Evolutionary conservation across 2,797 vertebrate species (phyloP), one percentile per base, ranked within the genome.

Genomic region (Pangasius sanitwongsei): DNA sequence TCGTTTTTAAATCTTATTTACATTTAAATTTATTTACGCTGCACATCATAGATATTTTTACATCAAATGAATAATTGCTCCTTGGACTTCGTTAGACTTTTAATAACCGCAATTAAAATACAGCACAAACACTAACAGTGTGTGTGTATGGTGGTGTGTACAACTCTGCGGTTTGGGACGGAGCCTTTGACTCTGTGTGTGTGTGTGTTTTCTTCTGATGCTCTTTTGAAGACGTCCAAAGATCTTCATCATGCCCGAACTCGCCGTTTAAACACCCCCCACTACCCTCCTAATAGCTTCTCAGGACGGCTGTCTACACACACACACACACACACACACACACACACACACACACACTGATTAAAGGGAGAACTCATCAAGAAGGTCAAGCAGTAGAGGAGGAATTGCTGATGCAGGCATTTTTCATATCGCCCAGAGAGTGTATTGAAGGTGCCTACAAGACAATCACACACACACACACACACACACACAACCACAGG

Each of bases 361-460:
- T 81, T 69, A n/a, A 81, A 57, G 77, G n/a, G 9, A 83, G 41
- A 25, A n/a, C 37, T 65, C 59, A 83, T 83, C 81, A 83, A 44
- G n/a, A 90, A 89, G 89, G 90, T 89, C 83, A 91, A 72, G 87
- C 82, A 61, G 59, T 85, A n/a, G 69, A 55, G 15, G 84, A 57
- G 31, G 50, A 83, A 57, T 84, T 94, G 91, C 92, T 92, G 92
- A 91, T 92, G 92, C 78, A 88, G 91, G 89, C 70, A 83, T 59
- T 87, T 69, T 59, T 74, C 6, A 48, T 23, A 37, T 44, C 3
- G 41, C 18, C 28, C 28, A 34, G 28, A 50, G 83, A 85, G 44
- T 69, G 61, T 69, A 69, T 1, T n/a, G 83, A 59, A 82, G n/a
- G 55, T 25, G 55, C 5, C 20, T 61, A 15, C 55, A 82, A 57